phyloP scores from a whole-genome alignment of 2,797 vertebrate genomes.

The Xenopus petersii region DNA sequence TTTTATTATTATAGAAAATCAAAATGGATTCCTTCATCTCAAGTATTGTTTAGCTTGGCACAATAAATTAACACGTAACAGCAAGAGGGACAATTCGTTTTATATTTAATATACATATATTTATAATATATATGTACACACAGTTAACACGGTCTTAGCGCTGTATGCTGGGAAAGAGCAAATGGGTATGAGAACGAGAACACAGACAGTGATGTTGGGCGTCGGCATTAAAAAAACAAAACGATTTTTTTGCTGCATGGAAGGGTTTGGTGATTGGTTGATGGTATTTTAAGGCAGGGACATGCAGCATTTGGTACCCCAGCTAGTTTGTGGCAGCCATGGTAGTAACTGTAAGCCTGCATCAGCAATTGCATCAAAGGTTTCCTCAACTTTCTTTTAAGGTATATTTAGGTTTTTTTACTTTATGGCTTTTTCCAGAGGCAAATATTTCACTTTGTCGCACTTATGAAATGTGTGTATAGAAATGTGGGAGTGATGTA shows the following conservation, averaged over 20 bases:
- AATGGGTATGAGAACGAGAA: neutral
- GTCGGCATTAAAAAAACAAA: too few relatives aligned
- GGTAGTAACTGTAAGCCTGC: too few relatives aligned
- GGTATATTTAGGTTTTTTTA: slow-evolving; percentile 10
- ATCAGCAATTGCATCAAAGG: too few relatives aligned
- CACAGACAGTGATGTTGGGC: too few relatives aligned
- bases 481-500: too few relatives aligned
- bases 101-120: slow-evolving; percentile 69
- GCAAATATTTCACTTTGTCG: neutral
- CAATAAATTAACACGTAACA: slow-evolving; percentile 60
- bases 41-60: slow-evolving; percentile 30
- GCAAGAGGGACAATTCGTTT: slow-evolving; percentile 58
- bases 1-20: slow-evolving; percentile 26
- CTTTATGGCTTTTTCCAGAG: slow-evolving; percentile 43
- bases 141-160: slow-evolving; percentile 69
- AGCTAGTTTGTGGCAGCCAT: too few relatives aligned
- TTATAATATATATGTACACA: slow-evolving; percentile 73
- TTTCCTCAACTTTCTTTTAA: neutral
- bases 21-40: slow-evolving; percentile 3
- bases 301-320: too few relatives aligned
- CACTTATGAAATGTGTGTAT: too few relatives aligned
- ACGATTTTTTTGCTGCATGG: too few relatives aligned
- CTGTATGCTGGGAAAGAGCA: slow-evolving; percentile 15
- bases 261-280: too few relatives aligned
- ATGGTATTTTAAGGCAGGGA: too few relatives aligned